A percentile compares a stretch with the other conserved stretches of the same genome.
These are phyloP conservation scores for Malthinus flaveolus DNA, from an alignment of 2,888 invertebrate genomes.

Conservation along the genomic window DNA sequence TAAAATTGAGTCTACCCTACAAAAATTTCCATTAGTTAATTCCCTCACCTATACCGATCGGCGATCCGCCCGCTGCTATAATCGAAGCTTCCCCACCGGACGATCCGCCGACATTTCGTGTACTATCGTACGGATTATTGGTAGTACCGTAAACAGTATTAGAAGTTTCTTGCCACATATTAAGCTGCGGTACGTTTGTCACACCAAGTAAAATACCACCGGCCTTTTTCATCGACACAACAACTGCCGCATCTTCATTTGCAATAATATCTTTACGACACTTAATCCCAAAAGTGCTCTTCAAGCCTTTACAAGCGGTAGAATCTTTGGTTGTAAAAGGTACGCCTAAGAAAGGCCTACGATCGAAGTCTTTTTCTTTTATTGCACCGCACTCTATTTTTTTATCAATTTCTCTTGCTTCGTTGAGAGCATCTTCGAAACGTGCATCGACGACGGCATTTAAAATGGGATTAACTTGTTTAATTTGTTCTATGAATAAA, in stretches of 20 bases:
- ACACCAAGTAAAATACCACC: constrained; percentile 81
- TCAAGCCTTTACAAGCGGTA: constrained; percentile 74
- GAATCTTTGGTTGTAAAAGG: constrained; percentile 94
- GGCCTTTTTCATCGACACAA: constrained; percentile 70
- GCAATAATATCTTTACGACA: constrained; percentile 66
- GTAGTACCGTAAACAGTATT: constrained; percentile 90
- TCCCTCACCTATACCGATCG: constrained; percentile 75
- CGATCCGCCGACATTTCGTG: constrained; percentile 87
- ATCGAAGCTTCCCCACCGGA: constrained; percentile 86
- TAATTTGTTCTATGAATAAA: constrained; percentile 77
- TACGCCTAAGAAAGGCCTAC: constrained; percentile 84
- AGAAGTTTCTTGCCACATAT: constrained; percentile 88
- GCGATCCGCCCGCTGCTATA: constrained; percentile 76
- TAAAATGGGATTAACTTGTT: constrained; percentile 70
- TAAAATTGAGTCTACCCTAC: constrained; percentile 1
- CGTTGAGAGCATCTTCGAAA: constrained; percentile 75
- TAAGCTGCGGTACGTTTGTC: constrained; percentile 93
- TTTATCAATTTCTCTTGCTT: constrained; percentile 75
- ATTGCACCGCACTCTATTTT: constrained; percentile 63
- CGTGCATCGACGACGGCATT: constrained; percentile 85
- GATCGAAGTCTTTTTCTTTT: constrained; percentile 64
- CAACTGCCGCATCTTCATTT: constrained; percentile 76
- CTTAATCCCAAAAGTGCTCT: constrained; percentile 69
- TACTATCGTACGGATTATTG: constrained; percentile 87
- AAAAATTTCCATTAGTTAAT: constrained; percentile 21